These are phyloP conservation scores for Tautogolabrus adspersus DNA, from an alignment of 2,113 vertebrate genomes.

Conservation along the genomic window DNA sequence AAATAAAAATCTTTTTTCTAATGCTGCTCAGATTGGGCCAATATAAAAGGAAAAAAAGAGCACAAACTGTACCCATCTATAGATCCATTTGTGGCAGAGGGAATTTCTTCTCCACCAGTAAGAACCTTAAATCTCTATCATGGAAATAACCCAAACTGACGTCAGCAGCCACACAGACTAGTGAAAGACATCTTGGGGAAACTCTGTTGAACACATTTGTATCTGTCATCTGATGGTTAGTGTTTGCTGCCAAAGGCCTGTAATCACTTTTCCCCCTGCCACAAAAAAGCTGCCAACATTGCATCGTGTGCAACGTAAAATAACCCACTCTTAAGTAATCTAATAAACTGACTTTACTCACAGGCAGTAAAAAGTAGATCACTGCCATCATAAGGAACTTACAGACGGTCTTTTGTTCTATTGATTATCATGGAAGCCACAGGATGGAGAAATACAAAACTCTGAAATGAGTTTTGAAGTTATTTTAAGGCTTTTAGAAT, in stretches of 20 bases:
- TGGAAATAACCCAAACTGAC: conserved; percentile 55
- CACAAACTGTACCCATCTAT: background rate
- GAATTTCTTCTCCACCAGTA: conserved; percentile 26
- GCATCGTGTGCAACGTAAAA: conserved; percentile 56
- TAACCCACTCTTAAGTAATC: conserved; percentile 49
- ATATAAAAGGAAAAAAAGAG: background rate
- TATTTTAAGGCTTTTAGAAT: background rate
- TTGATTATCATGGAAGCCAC: conserved; percentile 32
- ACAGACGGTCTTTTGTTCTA: conserved; percentile 25
- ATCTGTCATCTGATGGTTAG: conserved; percentile 69
- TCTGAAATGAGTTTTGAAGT: background rate
- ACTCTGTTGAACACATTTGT: conserved; percentile 62
- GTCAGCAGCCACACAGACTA: conserved; percentile 38
- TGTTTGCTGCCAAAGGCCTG: conserved; percentile 65
- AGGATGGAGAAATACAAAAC: conserved; percentile 9
- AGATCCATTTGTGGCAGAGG: conserved; percentile 36
- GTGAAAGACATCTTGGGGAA: conserved; percentile 47
- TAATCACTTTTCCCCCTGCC: conserved; percentile 60
- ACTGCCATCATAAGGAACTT: conserved; percentile 47
- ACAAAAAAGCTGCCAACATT: conserved; percentile 47
- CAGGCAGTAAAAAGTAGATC: conserved; percentile 45
- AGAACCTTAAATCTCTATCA: conserved; percentile 53
- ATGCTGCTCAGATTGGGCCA: background rate
- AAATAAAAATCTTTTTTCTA: background rate
- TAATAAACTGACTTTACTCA: conserved; percentile 50